Percentiles rank a stretch among this genome's conserved stretches.
These are phyloP conservation scores for Ciconia maguari DNA, from an alignment of 2,113 vertebrate species.

Conservation along the genomic window DNA sequence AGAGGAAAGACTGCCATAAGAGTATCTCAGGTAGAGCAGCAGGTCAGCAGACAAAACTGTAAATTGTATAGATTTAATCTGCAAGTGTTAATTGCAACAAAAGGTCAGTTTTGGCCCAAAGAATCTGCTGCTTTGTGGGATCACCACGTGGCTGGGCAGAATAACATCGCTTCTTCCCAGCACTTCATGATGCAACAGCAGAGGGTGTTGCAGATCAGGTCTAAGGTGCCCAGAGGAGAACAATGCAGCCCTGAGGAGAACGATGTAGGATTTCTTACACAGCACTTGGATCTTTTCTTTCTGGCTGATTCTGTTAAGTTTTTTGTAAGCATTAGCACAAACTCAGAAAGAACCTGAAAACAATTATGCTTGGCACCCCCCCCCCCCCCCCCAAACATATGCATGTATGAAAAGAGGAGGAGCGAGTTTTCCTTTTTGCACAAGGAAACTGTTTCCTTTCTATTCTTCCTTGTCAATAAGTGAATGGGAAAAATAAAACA, in stretches of 20 bases:
- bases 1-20: neutral
- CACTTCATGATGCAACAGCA: conserved; percentile 8
- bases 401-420: neutral
- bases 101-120: neutral
- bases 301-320: neutral
- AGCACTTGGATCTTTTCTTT: neutral
- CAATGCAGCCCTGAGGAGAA: neutral
- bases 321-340: neutral
- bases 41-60: neutral
- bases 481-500: neutral
- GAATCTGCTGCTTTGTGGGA: neutral
- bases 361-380: neutral
- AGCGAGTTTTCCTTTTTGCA: neutral
- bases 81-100: neutral
- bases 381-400: neutral
- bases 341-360: neutral
- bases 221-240: neutral
- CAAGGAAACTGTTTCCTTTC: neutral
- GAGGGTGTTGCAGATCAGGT: conserved; percentile 50
- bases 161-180: neutral
- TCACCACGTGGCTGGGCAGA: neutral
- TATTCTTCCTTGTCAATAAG: neutral
- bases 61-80: neutral
- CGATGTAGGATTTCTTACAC: neutral
- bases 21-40: neutral